Conservation (phyloP, 2,888 invertebrate species). For the Yponomeuta cagnagella region DNA sequence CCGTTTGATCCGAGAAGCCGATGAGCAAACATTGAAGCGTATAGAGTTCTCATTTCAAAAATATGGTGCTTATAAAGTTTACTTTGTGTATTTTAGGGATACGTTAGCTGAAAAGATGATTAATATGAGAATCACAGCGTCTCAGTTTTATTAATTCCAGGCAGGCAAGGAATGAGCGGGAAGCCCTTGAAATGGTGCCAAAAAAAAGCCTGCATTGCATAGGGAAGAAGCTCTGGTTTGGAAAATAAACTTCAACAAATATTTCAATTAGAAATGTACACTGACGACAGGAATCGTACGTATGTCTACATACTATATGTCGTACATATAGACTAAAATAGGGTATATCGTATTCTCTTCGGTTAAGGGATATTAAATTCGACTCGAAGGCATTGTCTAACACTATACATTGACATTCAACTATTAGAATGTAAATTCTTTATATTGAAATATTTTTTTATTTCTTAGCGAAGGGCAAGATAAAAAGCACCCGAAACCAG, state of each 20-base stretch:
- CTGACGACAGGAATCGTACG: too few species aligned
- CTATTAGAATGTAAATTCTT: too few species aligned
- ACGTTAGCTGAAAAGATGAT: not conserved
- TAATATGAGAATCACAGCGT: not conserved
- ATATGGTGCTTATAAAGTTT: not conserved
- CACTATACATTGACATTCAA: too few species aligned
- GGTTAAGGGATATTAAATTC: too few species aligned
- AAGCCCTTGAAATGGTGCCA: not conserved
- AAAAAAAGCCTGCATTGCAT: not conserved
- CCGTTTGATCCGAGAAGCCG: constrained; percentile 6
- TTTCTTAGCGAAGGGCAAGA: too few species aligned
- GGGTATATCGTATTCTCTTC: too few species aligned
- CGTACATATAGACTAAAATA: too few species aligned
- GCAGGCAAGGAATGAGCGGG: not conserved
- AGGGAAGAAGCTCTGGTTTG: not conserved
- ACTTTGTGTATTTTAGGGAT: not conserved
- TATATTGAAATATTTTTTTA: too few species aligned
- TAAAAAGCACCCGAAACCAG: too few species aligned
- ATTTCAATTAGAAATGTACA: too few species aligned
- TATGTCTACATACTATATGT: too few species aligned
- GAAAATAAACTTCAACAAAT: constrained; percentile 19
- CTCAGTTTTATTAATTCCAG: not conserved
- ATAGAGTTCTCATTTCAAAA: constrained; percentile 1
- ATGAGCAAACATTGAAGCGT: constrained; percentile 34
- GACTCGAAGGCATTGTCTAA: too few species aligned